Evolutionary conservation across 1,140 invertebrate species (phyloP).

Genomic region (Schmidtea mediterranea): DNA sequence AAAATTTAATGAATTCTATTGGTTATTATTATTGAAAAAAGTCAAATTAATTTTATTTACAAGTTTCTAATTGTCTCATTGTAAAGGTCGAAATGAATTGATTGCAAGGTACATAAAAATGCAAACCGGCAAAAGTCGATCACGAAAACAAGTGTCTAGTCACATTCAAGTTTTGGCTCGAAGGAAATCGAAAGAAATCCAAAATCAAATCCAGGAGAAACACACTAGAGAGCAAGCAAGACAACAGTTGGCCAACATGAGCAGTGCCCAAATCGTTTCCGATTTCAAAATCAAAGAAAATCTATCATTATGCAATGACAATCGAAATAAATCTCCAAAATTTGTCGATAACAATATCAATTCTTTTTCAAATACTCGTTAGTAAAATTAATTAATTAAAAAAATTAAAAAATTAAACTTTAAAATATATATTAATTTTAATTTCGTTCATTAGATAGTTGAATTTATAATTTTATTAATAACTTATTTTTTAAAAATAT

Average conservation of each 20-base stretch:
- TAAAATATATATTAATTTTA: no score
- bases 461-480: no score
- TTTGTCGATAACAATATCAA: no score
- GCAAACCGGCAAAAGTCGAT: constrained; percentile 87
- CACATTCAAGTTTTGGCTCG: constrained; percentile 95
- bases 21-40: neutral
- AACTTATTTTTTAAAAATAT: no score
- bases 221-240: neutral
- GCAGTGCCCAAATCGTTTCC: neutral
- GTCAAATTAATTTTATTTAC: neutral
- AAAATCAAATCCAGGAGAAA: neutral
- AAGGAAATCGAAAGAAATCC: constrained; percentile 47
- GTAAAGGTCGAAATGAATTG: constrained; percentile 92
- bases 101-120: constrained; percentile 97
- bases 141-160: constrained; percentile 92
- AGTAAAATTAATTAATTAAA: no score
- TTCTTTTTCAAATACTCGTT: no score
- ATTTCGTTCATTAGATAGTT: no score
- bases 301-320: no score
- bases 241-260: neutral
- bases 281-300: no score
- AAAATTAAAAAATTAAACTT: no score
- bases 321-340: no score
- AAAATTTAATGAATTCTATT: neutral
- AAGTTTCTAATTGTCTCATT: constrained; percentile 7